Conservation (phyloP, 2,888 invertebrate genomes). For the Eupithecia vulgata region DNA sequence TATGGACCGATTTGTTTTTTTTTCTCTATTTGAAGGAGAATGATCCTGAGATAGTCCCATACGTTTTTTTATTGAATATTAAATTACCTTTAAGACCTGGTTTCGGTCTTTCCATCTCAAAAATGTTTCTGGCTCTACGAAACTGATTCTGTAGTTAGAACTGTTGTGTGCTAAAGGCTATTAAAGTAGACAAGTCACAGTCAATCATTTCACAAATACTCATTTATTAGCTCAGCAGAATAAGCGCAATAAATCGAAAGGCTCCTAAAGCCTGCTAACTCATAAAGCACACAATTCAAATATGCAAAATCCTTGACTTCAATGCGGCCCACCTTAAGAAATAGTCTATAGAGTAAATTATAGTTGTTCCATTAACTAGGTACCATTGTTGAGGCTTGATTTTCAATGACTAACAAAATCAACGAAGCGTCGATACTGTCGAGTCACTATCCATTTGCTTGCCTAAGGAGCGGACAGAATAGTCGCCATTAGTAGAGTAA, state of each 20-base stretch:
- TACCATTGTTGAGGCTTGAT: constrained; percentile 44
- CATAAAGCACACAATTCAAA: constrained; percentile 44
- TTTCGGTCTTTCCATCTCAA: not conserved
- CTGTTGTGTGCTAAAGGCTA: not conserved
- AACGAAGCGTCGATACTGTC: constrained; percentile 42
- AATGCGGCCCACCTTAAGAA: constrained; percentile 41
- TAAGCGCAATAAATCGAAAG: constrained; percentile 24
- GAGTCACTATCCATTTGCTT: constrained; percentile 30
- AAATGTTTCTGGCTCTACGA: not conserved
- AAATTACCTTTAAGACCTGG: not conserved
- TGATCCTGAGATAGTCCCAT: no score
- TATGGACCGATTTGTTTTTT: no score
- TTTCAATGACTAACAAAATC: constrained; percentile 42
- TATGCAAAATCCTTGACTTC: constrained; percentile 44
- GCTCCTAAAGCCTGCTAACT: constrained; percentile 30
- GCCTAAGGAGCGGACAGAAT: constrained; percentile 11
- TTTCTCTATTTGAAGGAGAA: no score
- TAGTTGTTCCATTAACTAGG: constrained; percentile 26
- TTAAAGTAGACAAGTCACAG: not conserved
- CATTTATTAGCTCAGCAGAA: constrained; percentile 2
- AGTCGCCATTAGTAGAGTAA: not conserved
- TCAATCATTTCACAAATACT: constrained; percentile 12
- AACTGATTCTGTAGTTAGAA: not conserved
- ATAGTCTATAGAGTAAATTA: constrained; percentile 32
- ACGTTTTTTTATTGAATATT: no score